These are phyloP conservation scores for Epinephelus lanceolatus DNA, from an alignment of 2,113 vertebrate species.

Conservation along the genomic window DNA sequence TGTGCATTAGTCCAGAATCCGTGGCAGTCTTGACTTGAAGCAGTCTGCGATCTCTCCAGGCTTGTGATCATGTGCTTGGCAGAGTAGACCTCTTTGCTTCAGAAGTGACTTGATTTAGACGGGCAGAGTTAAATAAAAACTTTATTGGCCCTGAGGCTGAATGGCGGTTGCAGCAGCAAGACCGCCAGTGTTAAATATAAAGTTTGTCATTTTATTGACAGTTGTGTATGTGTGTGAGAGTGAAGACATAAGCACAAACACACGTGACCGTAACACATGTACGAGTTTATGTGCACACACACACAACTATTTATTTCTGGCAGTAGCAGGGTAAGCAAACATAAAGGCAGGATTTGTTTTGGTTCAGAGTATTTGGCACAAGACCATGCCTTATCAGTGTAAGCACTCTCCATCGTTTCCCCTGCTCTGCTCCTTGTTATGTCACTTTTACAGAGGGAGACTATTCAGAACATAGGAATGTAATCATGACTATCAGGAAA, in stretches of 20 bases:
- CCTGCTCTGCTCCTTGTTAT: neutral
- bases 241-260: conserved; percentile 20
- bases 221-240: conserved; percentile 22
- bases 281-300: conserved; percentile 6
- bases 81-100: conserved; percentile 54
- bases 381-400: conserved; percentile 5
- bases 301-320: conserved; percentile 47
- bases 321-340: conserved; percentile 49
- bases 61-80: conserved; percentile 60
- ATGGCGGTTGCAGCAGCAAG: conserved; percentile 52
- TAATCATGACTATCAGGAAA: neutral
- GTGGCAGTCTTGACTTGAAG: conserved; percentile 39
- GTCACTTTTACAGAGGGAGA: neutral
- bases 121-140: conserved; percentile 58
- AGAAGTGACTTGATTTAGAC: conserved; percentile 65
- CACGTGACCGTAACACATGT: conserved; percentile 21
- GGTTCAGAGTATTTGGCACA: neutral
- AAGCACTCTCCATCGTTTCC: neutral
- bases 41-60: conserved; percentile 38
- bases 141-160: conserved; percentile 67
- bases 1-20: neutral
- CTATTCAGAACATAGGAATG: neutral
- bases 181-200: conserved; percentile 67
- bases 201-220: conserved; percentile 62
- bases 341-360: conserved; percentile 43